phyloP scores from a whole-genome alignment of 2,113 vertebrate species.

The Madoqua kirkii region DNA sequence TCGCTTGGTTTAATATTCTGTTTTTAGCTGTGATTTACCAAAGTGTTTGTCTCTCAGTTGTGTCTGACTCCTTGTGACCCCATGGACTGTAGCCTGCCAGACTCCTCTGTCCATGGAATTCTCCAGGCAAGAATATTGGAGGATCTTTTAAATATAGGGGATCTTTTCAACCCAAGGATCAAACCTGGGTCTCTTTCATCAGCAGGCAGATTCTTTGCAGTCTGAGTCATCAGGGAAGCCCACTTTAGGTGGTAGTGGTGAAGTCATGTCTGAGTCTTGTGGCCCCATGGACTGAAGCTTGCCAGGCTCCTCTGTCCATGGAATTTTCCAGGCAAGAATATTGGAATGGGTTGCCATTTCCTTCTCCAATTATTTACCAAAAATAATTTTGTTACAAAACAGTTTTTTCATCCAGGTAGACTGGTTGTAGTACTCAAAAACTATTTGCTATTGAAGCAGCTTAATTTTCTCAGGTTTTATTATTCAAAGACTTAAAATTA shows the following conservation, averaged over 20 bases:
- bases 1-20: constrained; percentile 2
- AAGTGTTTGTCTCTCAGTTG: background rate
- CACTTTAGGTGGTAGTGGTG: background rate
- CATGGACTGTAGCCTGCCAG: background rate
- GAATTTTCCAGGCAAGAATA: background rate
- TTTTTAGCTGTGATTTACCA: background rate
- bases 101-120: background rate
- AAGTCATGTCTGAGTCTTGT: background rate
- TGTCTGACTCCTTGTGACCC: background rate
- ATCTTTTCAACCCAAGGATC: background rate
- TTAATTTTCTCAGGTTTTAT: background rate
- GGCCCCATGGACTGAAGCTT: background rate
- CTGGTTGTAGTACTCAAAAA: background rate
- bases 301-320: background rate
- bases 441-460: background rate
- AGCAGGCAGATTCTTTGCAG: background rate
- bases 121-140: background rate
- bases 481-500: background rate
- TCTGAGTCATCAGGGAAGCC: background rate
- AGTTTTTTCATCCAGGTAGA: background rate
- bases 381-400: background rate
- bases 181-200: background rate
- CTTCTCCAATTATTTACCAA: background rate
- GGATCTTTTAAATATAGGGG: background rate
- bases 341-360: background rate